These are phyloP conservation scores for Amaurobius ferox DNA, from an alignment of 2,888 invertebrate species.

Conservation along the genomic window DNA sequence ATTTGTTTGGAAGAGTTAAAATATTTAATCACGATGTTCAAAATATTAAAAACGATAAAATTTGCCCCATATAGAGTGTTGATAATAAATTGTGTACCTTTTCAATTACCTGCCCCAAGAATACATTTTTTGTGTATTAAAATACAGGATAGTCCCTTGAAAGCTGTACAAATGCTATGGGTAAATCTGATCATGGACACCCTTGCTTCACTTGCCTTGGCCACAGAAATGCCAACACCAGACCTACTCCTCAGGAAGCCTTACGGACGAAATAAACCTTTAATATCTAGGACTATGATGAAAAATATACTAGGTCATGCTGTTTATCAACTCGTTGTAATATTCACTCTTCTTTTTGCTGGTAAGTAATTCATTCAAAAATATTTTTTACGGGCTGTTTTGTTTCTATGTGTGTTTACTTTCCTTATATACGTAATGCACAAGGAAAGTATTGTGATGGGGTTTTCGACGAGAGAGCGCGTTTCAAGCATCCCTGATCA, in stretches of 20 bases:
- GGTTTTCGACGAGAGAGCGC: too few species aligned
- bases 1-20: too few species aligned
- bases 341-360: slow-evolving; percentile 80
- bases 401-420: too few species aligned
- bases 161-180: slow-evolving; percentile 85
- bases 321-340: slow-evolving; percentile 80
- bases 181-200: slow-evolving; percentile 80
- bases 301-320: slow-evolving; percentile 82
- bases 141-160: slow-evolving; percentile 72
- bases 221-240: slow-evolving; percentile 79
- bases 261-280: slow-evolving; percentile 81
- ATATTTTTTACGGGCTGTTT: too few species aligned
- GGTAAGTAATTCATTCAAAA: slow-evolving; percentile 79
- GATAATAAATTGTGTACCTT: too few species aligned
- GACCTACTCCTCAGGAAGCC: slow-evolving; percentile 79
- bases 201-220: slow-evolving; percentile 79
- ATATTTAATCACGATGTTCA: too few species aligned
- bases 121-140: not conserved
- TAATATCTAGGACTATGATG: slow-evolving; percentile 81
- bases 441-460: too few species aligned
- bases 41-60: too few species aligned
- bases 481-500: too few species aligned
- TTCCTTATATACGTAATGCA: too few species aligned
- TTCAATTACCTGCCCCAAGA: too few species aligned
- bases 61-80: too few species aligned